Base-by-base conservation (phyloP, 1,140 invertebrate genomes). In the Planococcus citri region DNA sequence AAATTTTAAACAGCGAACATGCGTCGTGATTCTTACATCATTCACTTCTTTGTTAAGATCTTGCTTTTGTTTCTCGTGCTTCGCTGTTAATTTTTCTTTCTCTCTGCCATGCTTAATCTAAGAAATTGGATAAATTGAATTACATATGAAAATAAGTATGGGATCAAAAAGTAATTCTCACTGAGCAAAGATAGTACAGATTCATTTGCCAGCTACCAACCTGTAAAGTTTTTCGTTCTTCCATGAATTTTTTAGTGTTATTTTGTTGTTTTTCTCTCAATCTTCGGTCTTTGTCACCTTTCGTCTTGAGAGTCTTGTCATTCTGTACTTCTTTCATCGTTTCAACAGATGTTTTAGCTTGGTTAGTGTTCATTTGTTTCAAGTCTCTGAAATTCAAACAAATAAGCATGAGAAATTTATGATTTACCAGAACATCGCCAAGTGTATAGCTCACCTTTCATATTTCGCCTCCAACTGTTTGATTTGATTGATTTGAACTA, bases 201-300 rank as follows among this genome's bases (percentile, higher is more conserved):
- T n/a, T n/a, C n/a, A n/a, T n/a, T n/a, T n/a, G n/a, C n/a, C n/a
- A n/a, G n/a, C n/a, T n/a, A n/a, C n/a, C n/a, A n/a, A 85, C 84
- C 80, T 74, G 72, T 17, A 83, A 80, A 37, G 83, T 79, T 76
- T 92, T 97, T 68, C 94, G 84, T 79, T 99, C 96, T 75, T 99
- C 97, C 82, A 98, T 90, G 76, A 99, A 99, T 75, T 95, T 94
- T 79, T 99, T 99, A n/a, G 95, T 96, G 78, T 99, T 99, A 77
- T 98, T 98, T 75, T 98, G 94, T 76, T 98, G 97, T 75, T 98
- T 93, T 79, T 99, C 97, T 71, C 94, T 84, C 21, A 95, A 79
- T 33, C 90, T 84, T 72, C 95, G 84, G 75, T 99, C 97, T 75
- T 95, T 92, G 76, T 99, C 97, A 22, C 94, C 93, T 75, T 98